phyloP scores from a whole-genome alignment of 2,113 vertebrate genomes.

The Sprattus sprattus region DNA sequence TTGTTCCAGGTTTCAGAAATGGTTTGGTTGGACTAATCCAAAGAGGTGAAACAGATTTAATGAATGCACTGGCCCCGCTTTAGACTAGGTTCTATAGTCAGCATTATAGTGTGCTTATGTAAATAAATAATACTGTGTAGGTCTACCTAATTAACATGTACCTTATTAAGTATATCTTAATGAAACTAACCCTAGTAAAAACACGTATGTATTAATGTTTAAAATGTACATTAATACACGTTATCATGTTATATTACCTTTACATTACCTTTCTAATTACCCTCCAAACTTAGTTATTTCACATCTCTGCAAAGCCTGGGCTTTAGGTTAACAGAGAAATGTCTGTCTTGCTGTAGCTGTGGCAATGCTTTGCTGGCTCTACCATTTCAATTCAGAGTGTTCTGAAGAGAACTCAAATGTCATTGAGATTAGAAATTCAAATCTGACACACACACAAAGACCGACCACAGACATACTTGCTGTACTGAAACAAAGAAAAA shows the following conservation, averaged over 20 bases:
- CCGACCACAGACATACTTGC: background rate
- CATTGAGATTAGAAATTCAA: slow-evolving; percentile 14
- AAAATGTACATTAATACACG: background rate
- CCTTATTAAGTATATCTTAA: too few species aligned
- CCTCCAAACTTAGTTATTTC: background rate
- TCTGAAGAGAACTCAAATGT: slow-evolving; percentile 4
- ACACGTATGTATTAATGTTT: too few species aligned
- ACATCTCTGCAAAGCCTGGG: background rate
- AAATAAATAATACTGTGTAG: too few species aligned
- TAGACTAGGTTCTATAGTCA: too few species aligned
- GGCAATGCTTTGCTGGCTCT: background rate
- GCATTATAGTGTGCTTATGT: too few species aligned
- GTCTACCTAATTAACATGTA: too few species aligned
- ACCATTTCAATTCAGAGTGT: background rate
- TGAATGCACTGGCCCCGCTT: too few species aligned
- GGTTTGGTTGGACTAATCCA: background rate
- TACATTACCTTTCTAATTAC: background rate
- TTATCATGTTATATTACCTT: background rate
- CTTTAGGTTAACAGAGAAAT: background rate
- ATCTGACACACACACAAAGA: background rate
- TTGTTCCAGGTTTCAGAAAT: background rate
- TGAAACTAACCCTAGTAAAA: too few species aligned
- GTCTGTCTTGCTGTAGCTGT: background rate
- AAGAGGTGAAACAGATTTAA: background rate
- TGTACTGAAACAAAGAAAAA: slow-evolving; percentile 2